These are phyloP conservation scores for Phanerotoma sp. DNA, from an alignment of 2,888 invertebrate genomes.

Conservation along the genomic window DNA sequence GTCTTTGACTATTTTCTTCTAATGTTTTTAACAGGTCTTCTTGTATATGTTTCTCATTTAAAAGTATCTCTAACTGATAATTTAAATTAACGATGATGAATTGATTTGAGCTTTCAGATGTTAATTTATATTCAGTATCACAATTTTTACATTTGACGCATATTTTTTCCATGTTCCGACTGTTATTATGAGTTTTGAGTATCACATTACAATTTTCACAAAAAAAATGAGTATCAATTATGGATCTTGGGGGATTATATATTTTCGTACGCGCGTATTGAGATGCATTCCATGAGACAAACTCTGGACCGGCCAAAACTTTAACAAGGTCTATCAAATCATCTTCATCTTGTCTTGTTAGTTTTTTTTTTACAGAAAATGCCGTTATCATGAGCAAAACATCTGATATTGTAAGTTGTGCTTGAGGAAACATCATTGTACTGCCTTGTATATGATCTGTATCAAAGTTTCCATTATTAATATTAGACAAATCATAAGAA, in stretches of 20 bases:
- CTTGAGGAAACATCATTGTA: slow-evolving; percentile 27
- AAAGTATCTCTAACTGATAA: slow-evolving; percentile 19
- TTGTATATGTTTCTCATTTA: slow-evolving; percentile 8
- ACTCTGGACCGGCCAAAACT: slow-evolving; percentile 26
- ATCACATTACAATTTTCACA: slow-evolving; percentile 24
- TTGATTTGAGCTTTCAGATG: slow-evolving; percentile 4
- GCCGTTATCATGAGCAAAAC: slow-evolving; percentile 26
- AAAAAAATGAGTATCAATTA: slow-evolving; percentile 25
- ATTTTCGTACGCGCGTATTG: slow-evolving; percentile 21
- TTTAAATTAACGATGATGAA: slow-evolving; percentile 19
- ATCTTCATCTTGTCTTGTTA: slow-evolving; percentile 19
- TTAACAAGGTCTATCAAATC: slow-evolving; percentile 24
- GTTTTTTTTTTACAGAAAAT: slow-evolving; percentile 17
- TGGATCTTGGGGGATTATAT: slow-evolving; percentile 22
- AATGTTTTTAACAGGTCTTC: slow-evolving; percentile 2
- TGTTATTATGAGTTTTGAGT: slow-evolving; percentile 12
- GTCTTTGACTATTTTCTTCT: neutral
- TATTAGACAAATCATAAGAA: too few relatives aligned
- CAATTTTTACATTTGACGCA: slow-evolving; percentile 5
- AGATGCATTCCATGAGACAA: slow-evolving; percentile 22
- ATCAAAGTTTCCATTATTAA: neutral
- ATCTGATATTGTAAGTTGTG: slow-evolving; percentile 22
- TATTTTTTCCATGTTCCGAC: neutral
- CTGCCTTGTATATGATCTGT: slow-evolving; percentile 2
- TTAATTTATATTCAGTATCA: neutral